Base-by-base conservation (phyloP, 2,113 vertebrate species). In the Tachysurus vachellii region DNA sequence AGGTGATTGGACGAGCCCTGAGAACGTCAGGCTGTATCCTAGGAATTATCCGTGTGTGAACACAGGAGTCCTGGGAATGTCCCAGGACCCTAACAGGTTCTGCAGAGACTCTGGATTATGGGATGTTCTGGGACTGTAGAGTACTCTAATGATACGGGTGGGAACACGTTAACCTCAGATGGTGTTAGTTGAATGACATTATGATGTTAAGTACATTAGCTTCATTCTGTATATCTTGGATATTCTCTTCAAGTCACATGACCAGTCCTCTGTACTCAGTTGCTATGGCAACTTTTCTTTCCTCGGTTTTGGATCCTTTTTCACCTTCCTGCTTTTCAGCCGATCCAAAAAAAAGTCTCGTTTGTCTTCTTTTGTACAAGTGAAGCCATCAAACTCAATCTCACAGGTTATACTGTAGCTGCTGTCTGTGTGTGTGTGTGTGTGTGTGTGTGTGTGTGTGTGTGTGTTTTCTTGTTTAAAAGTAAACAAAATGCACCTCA, bases 311-410 rank as follows among this genome's bases (percentile, higher is more conserved):
- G 56, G 83, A 76, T 54, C 79, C 44, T 47, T 82, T 87, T 82
- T 87, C 85, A 82, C 66, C 79, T 82, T 68, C 76, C 31, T 36
- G 26, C 21, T 17, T 36, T 85, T 83, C 66, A 76, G 71, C 68
- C 26, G 54, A 79, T 28, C 61, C 23, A 50, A 75, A 66, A 57
- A 84, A 73, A 71, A 36, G 80, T 76, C 70, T 57, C 12, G 26
- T 56, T 80, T 9, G 64, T 64, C 54, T 47, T 77, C 21, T 83
- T 66, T 62, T 56, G 23, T 47, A 54, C 56, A 47, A 80, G 66
- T 83, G 84, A 76, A 76, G 53, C 84, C 82, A 75, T 82, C 84
- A 83, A 82, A 77, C 84, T 82, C 59, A 44, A 66, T 84, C 28
- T 70, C 50, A 57, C 66, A 82, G 81, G 28, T 75, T 42, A 62